Evolutionary conservation across 1,140 invertebrate genomes (phyloP), one percentile per base, ranked within the genome.

Genomic region (Drosophila albomicans): DNA sequence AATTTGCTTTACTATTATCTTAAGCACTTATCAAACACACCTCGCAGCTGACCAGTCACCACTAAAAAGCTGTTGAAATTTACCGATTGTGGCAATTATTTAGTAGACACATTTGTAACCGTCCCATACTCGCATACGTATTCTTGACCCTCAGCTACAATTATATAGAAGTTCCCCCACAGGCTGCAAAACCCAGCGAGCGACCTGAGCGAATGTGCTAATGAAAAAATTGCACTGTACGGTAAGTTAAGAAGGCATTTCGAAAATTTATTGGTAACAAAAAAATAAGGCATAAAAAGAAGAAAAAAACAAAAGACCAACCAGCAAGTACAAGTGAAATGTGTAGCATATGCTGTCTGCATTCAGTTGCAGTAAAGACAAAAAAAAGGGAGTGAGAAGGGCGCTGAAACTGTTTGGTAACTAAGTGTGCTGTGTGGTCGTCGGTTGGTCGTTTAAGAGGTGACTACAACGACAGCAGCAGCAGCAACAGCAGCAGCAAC

Each of bases 1-100:
- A 15, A 48, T 48, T 15, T 15, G 3, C 5, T 15, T 6, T 41
- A 41, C 3, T 10, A 3, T 41, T 41, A 41, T 11, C 3, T 2
- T n/a, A 10, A n/a, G 1, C 30, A 63, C 35, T 70, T 35, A 10
- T 51, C 10, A 15, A 54, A 1, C 41, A 5, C 11, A 11, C 75
- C 75, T 75, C 70, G 61, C 20, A 1, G 57, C 65, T 68, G 52
- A 64, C 20, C 35, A 63, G 15, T 61, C 43, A 48, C 62, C 65
- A 43, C 72, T 79, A 87, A 88, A 82, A 78, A 87, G 84, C 72
- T 87, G 84, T 88, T 87, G 84, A 87, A 87, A 87, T 82, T 88
- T 70, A 68, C 76, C 84, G 82, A 87, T 84, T 81, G 79, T 75
- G 54, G 76, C 72, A 84, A 84, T 87, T 88, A 70, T 76, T 76